Percentiles rank a stretch among this genome's conserved stretches.
Conservation (phyloP, 2,888 invertebrate species). For the Agonopterix arenella region DNA sequence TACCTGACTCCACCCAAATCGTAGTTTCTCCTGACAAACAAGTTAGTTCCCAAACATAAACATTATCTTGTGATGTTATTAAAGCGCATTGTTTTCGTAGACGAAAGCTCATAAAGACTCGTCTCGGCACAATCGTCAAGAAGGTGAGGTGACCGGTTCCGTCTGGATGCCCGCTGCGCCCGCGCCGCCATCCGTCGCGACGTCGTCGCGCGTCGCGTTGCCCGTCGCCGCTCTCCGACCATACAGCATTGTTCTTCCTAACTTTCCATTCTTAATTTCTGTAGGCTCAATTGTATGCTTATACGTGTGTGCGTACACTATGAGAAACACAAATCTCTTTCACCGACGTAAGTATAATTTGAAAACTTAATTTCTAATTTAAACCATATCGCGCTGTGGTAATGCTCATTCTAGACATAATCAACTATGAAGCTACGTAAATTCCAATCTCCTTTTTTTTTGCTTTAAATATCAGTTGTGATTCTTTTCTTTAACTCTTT, state of each 20-base stretch:
- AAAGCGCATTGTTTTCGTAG: constrained; percentile 1
- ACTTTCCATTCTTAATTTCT: constrained; percentile 55
- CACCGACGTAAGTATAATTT: no score
- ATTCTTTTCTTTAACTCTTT: no score
- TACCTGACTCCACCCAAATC: no score
- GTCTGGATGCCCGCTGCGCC: constrained; percentile 17
- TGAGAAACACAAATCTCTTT: constrained; percentile 17
- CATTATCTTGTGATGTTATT: not conserved
- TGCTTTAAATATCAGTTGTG: no score
- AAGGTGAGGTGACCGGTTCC: constrained; percentile 21
- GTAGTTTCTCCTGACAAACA: no score
- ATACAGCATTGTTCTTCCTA: constrained; percentile 34
- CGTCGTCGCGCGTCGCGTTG: constrained; percentile 3
- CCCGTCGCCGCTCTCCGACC: constrained; percentile 17
- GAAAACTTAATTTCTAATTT: no score
- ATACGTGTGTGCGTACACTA: constrained; percentile 18
- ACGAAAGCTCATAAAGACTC: constrained; percentile 14
- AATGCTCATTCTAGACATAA: no score
- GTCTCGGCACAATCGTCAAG: constrained; percentile 9
- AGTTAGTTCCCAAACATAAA: no score
- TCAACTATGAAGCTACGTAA: no score
- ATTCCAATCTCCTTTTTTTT: no score
- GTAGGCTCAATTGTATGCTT: constrained; percentile 22
- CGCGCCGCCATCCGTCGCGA: constrained; percentile 4
- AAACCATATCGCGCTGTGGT: no score